These are phyloP conservation scores for Cecidostiba fungosa DNA, from an alignment of 2,888 invertebrate genomes.

Conservation along the genomic window DNA sequence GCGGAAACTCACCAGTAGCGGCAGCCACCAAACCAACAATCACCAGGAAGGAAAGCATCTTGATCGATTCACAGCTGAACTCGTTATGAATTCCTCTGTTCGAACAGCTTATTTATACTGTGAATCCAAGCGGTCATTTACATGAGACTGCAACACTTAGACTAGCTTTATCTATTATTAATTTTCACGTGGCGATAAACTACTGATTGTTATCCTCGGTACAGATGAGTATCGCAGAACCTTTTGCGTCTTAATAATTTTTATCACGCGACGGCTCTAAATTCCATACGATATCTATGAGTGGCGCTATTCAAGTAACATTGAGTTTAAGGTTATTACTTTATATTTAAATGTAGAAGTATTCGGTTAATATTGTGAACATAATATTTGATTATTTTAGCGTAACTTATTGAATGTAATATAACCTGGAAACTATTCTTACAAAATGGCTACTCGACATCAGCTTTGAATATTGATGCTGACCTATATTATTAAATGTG, in stretches of 20 bases:
- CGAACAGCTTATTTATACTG: slow-evolving; percentile 6
- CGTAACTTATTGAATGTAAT: no score
- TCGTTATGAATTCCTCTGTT: not conserved
- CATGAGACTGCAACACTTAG: not conserved
- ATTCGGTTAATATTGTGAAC: not conserved
- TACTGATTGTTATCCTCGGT: not conserved
- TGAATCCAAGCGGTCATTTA: not conserved
- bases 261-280: not conserved
- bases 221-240: not conserved
- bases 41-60: slow-evolving; percentile 44
- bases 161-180: not conserved
- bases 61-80: slow-evolving; percentile 19
- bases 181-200: not conserved
- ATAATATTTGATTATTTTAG: not conserved
- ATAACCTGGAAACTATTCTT: no score
- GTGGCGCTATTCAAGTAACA: not conserved
- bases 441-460: no score
- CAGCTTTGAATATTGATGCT: no score
- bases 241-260: slow-evolving; percentile 4
- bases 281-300: not conserved
- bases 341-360: not conserved
- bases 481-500: no score
- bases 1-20: slow-evolving; percentile 10
- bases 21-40: slow-evolving; percentile 27
- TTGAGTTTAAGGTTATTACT: not conserved